Evolutionary conservation across 2,888 invertebrate genomes (phyloP).

Genomic region (Plutella xylostella): DNA sequence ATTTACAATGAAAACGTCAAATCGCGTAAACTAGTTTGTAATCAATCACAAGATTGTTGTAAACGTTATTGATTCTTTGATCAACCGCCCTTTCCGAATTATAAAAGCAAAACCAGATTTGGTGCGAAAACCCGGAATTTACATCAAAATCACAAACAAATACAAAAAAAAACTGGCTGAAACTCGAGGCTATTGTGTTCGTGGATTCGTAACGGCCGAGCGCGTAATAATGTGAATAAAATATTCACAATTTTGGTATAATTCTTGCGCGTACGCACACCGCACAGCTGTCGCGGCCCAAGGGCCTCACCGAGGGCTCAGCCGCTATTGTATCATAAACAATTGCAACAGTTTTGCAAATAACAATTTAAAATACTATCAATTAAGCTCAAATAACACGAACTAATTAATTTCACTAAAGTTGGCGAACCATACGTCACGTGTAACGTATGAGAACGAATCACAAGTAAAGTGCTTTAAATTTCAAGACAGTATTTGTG

Average conservation of each 20-base stretch:
- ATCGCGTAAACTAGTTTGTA: constrained; percentile 60
- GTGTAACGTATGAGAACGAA: no score
- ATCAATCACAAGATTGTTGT: constrained; percentile 68
- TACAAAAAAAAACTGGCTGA: constrained; percentile 52
- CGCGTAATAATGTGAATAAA: constrained; percentile 60
- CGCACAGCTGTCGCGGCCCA: constrained; percentile 56
- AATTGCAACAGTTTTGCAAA: constrained; percentile 4
- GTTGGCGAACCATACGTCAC: no score
- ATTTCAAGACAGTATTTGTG: no score
- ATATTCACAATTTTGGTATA: constrained; percentile 67
- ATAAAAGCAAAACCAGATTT: constrained; percentile 48
- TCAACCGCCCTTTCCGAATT: constrained; percentile 50
- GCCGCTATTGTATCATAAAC: constrained; percentile 8
- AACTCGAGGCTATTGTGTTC: constrained; percentile 58
- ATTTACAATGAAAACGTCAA: constrained; percentile 38
- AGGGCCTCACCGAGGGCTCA: constrained; percentile 36
- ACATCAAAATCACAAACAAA: constrained; percentile 62
- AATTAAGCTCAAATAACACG: no score
- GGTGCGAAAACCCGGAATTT: constrained; percentile 55
- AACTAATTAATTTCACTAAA: no score
- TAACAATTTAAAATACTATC: background rate
- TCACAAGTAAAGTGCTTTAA: no score
- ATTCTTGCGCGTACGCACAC: constrained; percentile 53
- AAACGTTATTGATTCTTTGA: constrained; percentile 49
- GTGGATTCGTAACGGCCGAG: constrained; percentile 69